phyloP scores from a whole-genome alignment of 2,888 invertebrate species.

The Drosophila limbata region DNA sequence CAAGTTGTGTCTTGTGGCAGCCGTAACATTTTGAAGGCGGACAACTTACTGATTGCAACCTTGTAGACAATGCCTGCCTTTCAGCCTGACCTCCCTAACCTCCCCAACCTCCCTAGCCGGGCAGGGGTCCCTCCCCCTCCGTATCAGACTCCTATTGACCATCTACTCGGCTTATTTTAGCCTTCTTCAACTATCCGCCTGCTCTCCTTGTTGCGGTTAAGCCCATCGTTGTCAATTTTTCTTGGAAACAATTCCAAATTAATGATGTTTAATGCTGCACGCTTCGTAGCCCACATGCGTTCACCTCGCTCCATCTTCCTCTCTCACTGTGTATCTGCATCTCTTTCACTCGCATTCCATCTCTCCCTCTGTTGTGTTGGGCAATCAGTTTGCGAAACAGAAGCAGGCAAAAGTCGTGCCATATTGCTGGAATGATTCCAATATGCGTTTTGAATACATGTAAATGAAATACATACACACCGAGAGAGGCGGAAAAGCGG shows the following conservation, averaged over 20 bases:
- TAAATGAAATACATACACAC: slow-evolving; percentile 25
- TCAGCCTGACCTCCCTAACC: background rate
- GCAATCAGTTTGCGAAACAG: slow-evolving; percentile 46
- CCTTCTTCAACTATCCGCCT: slow-evolving; percentile 12
- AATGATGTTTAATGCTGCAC: slow-evolving; percentile 71
- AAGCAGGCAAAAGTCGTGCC: slow-evolving; percentile 46
- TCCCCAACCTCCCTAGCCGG: background rate
- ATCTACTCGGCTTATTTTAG: background rate
- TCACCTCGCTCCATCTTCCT: slow-evolving; percentile 8
- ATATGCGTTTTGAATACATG: slow-evolving; percentile 43
- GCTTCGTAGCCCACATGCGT: slow-evolving; percentile 64
- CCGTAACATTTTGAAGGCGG: slow-evolving; percentile 47
- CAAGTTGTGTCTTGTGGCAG: slow-evolving; percentile 11
- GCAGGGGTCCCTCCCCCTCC: background rate
- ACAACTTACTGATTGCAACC: slow-evolving; percentile 60
- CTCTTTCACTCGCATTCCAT: background rate
- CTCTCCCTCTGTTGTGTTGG: background rate
- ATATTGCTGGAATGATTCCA: slow-evolving; percentile 54
- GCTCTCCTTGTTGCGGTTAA: slow-evolving; percentile 50
- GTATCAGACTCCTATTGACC: background rate
- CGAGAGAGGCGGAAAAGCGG: background rate
- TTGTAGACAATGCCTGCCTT: slow-evolving; percentile 50
- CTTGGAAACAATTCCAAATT: slow-evolving; percentile 66
- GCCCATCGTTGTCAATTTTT: slow-evolving; percentile 66
- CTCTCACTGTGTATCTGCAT: background rate